Percentiles rank a stretch among this genome's conserved stretches.
These are phyloP conservation scores for Coremacera marginata DNA, from an alignment of 2,888 invertebrate genomes.

Conservation along the genomic window DNA sequence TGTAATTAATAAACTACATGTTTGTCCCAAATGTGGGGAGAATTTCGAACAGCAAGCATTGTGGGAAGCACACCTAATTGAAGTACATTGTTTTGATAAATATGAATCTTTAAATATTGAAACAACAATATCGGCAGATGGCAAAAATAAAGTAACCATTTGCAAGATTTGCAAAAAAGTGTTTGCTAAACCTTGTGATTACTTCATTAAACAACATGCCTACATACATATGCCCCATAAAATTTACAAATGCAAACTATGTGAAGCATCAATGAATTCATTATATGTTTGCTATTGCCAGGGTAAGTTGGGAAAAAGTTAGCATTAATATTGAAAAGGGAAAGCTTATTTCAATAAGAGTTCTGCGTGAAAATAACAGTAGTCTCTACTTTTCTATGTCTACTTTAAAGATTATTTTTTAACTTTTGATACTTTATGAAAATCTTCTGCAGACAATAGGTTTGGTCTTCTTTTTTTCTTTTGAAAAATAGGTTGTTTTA, in stretches of 20 bases:
- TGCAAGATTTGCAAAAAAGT: neutral
- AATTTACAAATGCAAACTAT: neutral
- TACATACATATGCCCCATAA: slow-evolving; percentile 16
- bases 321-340: too few relatives aligned
- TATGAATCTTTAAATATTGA: neutral
- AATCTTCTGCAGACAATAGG: too few relatives aligned
- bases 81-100: slow-evolving; percentile 8
- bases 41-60: neutral
- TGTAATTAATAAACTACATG: neutral
- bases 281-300: too few relatives aligned
- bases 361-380: too few relatives aligned
- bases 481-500: too few relatives aligned
- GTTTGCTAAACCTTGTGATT: neutral
- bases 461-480: too few relatives aligned
- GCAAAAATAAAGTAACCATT: neutral
- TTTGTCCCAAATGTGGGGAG: slow-evolving; percentile 10
- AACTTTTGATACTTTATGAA: too few relatives aligned
- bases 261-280: neutral
- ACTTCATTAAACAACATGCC: neutral
- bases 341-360: too few relatives aligned
- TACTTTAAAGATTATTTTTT: too few relatives aligned
- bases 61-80: neutral
- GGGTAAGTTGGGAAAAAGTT: too few relatives aligned
- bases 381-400: too few relatives aligned
- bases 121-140: neutral